Conservation (phyloP, 1,140 invertebrate species). For the Cheumatopsyche charites region DNA sequence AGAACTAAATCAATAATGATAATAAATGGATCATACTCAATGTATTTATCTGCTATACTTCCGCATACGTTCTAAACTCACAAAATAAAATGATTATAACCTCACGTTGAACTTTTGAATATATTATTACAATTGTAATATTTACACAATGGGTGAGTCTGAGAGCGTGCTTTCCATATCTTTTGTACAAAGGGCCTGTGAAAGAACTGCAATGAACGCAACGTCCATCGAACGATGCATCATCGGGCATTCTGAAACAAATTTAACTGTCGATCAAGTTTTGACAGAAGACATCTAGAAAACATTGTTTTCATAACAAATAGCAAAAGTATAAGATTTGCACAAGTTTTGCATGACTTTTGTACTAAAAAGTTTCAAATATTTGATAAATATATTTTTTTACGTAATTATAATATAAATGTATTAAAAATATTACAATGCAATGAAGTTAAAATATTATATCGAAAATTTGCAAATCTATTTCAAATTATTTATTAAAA, state of each 20-base stretch:
- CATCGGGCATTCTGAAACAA: neutral
- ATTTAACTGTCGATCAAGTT: neutral
- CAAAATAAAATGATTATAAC: constrained; percentile 49
- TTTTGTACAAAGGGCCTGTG: constrained; percentile 67
- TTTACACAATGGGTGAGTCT: constrained; percentile 75
- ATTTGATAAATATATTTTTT: no score
- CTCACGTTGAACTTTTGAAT: no score
- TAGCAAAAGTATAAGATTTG: no score
- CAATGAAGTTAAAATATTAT: no score
- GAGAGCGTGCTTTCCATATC: constrained; percentile 71
- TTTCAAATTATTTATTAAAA: no score
- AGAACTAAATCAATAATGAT: constrained; percentile 83
- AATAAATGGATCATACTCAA: constrained; percentile 85
- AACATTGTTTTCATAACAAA: neutral
- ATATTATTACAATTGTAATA: constrained; percentile 3
- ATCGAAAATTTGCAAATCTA: no score
- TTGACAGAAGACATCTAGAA: neutral
- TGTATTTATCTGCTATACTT: constrained; percentile 82
- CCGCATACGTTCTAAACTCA: constrained; percentile 76
- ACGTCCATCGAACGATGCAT: neutral
- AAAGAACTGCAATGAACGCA: constrained; percentile 73
- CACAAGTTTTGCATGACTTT: no score
- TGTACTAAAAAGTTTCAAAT: no score
- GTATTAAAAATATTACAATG: no score
- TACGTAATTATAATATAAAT: no score